Conservation (phyloP, 2,797 vertebrate species). For the Phataginus tetradactyla region DNA sequence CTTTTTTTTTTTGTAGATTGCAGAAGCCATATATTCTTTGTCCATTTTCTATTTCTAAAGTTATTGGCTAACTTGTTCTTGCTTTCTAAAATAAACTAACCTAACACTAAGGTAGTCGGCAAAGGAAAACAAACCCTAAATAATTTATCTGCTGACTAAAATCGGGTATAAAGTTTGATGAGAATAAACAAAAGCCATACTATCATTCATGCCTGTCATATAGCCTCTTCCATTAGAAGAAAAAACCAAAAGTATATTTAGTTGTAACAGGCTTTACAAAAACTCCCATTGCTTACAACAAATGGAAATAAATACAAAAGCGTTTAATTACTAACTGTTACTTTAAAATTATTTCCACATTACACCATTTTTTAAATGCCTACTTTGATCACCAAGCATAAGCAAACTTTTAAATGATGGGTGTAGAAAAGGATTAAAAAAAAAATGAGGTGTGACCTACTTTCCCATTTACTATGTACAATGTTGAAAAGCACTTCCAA, state of each 20-base stretch:
- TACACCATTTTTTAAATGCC: constrained; percentile 31
- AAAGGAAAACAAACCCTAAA: constrained; percentile 62
- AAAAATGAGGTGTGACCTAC: constrained; percentile 55
- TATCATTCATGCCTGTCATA: background rate
- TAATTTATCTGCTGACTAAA: constrained; percentile 54
- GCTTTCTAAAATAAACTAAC: constrained; percentile 40
- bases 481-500: constrained; percentile 63
- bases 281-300: constrained; percentile 24
- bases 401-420: constrained; percentile 39
- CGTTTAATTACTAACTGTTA: constrained; percentile 21
- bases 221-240: background rate
- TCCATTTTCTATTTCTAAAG: constrained; percentile 6
- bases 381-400: constrained; percentile 38
- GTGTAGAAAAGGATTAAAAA: constrained; percentile 24
- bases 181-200: constrained; percentile 19
- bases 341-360: constrained; percentile 46
- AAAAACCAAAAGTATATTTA: constrained; percentile 33
- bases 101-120: background rate
- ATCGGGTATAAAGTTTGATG: constrained; percentile 27
- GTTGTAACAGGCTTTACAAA: background rate
- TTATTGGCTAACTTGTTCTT: constrained; percentile 24
- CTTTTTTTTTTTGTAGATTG: background rate
- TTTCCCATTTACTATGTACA: constrained; percentile 55
- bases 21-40: constrained; percentile 5
- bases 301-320: constrained; percentile 54